A percentile compares a stretch with the other conserved stretches of the same genome.
phyloP scores from a whole-genome alignment of 1,140 invertebrate genomes.

The Lordiphosa clarofinis region DNA sequence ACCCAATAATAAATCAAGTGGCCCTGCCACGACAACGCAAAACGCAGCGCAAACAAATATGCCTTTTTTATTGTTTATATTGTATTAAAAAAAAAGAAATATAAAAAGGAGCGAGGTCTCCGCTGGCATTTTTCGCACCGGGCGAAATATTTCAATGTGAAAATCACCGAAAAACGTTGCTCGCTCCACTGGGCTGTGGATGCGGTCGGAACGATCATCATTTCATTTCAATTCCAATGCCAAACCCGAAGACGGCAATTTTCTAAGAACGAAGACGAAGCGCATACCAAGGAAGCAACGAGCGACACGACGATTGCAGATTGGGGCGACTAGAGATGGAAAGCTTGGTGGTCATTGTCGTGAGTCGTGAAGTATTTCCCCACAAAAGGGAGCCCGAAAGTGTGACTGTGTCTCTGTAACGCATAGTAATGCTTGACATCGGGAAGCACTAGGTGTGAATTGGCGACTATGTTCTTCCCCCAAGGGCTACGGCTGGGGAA shows the following conservation, averaged over 20 bases:
- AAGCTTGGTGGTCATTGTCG: background rate
- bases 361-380: no score
- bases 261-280: constrained; percentile 71
- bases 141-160: constrained; percentile 70
- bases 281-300: constrained; percentile 65
- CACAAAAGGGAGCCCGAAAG: no score
- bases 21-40: constrained; percentile 12
- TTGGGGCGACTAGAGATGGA: constrained; percentile 11
- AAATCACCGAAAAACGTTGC: constrained; percentile 67
- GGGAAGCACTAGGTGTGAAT: no score
- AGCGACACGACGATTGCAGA: constrained; percentile 19
- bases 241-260: constrained; percentile 68
- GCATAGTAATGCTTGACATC: no score
- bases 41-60: constrained; percentile 63
- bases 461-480: no score
- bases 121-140: constrained; percentile 70
- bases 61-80: constrained; percentile 71
- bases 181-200: no score
- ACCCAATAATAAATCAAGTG: constrained; percentile 75
- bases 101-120: constrained; percentile 5
- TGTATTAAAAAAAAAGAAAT: constrained; percentile 21
- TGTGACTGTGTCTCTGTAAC: no score
- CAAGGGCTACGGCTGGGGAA: no score
- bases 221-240: constrained; percentile 67
- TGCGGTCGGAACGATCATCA: constrained; percentile 48